Percentiles rank a stretch among this genome's conserved stretches.
Conservation (phyloP, 2,888 invertebrate genomes). For the Ceramica pisi region DNA sequence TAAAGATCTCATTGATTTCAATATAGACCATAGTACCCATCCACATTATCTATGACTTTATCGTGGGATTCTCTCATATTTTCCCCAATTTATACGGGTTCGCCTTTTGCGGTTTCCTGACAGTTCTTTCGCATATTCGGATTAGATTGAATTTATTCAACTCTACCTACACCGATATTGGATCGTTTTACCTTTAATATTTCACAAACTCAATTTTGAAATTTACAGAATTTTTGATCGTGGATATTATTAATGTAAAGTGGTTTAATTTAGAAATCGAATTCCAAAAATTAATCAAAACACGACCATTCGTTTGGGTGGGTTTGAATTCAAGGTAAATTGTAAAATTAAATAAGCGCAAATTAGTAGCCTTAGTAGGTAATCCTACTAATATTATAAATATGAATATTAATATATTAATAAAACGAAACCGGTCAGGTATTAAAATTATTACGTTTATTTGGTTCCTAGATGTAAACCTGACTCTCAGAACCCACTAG, state of each 20-base stretch:
- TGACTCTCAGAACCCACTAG: background rate
- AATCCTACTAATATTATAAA: no score
- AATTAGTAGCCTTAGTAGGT: no score
- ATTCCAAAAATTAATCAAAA: slow-evolving; percentile 39
- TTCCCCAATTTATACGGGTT: slow-evolving; percentile 84
- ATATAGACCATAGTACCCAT: slow-evolving; percentile 84
- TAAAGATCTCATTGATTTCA: slow-evolving; percentile 88
- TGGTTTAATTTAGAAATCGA: slow-evolving; percentile 29
- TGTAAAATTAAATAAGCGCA: background rate
- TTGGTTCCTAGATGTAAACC: background rate
- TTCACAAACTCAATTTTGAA: slow-evolving; percentile 57
- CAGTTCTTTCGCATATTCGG: slow-evolving; percentile 81
- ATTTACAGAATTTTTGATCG: slow-evolving; percentile 29
- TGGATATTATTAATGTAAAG: slow-evolving; percentile 28
- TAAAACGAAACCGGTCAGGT: background rate
- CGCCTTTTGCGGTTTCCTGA: slow-evolving; percentile 80
- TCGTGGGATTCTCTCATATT: slow-evolving; percentile 82
- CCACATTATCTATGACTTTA: slow-evolving; percentile 84
- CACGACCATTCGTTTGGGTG: slow-evolving; percentile 6
- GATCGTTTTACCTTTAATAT: slow-evolving; percentile 69
- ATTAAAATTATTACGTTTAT: background rate
- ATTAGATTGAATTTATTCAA: slow-evolving; percentile 80
- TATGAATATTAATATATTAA: no score
- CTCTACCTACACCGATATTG: slow-evolving; percentile 72
- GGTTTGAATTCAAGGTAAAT: slow-evolving; percentile 15